A percentile compares a stretch with the other conserved stretches of the same genome.
Evolutionary conservation across 2,113 vertebrate species (phyloP).

Genomic region (Centrocercus urophasianus): DNA sequence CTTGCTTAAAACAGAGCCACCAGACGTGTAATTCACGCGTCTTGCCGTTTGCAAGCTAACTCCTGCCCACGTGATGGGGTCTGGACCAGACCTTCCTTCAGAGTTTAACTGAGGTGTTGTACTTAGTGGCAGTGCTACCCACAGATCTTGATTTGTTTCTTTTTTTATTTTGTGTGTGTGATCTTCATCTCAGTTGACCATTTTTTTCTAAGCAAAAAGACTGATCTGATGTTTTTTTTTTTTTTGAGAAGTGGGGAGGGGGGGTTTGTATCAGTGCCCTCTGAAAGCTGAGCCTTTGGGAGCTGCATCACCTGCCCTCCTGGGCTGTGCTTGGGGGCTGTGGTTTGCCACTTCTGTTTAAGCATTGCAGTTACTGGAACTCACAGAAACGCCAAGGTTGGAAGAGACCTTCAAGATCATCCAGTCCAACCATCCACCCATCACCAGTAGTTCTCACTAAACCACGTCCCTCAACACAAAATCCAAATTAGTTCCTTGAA

Average conservation of each 20-base stretch:
- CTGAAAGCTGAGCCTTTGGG: accelerated
- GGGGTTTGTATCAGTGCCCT: neutral
- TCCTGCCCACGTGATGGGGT: neutral
- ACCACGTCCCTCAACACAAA: no score
- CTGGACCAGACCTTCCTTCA: neutral
- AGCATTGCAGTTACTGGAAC: accelerated
- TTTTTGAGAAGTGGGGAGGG: no score
- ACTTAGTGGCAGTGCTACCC: neutral
- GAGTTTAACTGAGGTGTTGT: no score
- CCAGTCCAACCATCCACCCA: no score
- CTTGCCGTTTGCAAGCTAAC: neutral
- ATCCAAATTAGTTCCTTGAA: no score
- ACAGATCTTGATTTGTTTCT: no score
- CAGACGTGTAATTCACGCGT: accelerated
- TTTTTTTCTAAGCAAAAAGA: no score
- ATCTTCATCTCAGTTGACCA: neutral
- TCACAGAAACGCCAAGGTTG: no score
- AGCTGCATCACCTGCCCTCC: neutral
- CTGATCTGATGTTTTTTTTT: no score
- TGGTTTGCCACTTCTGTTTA: neutral
- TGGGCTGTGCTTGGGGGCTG: neutral
- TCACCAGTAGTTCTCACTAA: no score
- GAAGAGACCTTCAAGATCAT: no score
- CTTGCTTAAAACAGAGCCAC: neutral
- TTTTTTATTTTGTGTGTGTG: no score